phyloP scores from a whole-genome alignment of 2,113 vertebrate genomes.

The Semnornis frantzii region DNA sequence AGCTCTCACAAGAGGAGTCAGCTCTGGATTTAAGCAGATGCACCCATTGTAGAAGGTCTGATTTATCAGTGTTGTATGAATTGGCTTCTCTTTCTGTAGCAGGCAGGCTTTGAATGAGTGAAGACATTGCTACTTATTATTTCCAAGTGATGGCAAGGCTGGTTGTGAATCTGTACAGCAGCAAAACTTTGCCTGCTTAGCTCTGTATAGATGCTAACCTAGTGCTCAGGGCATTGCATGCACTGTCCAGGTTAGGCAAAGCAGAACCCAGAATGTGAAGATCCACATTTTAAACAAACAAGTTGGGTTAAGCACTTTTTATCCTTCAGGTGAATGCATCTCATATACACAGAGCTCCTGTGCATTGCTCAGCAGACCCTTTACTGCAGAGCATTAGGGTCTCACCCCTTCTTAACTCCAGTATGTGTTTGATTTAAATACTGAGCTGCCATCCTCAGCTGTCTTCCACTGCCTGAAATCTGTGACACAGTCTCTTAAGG shows the following conservation, averaged over 20 bases:
- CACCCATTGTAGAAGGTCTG: neutral
- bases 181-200: neutral
- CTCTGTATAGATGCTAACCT: fast-evolving
- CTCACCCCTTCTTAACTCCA: neutral
- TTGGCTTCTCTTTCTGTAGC: neutral
- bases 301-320: neutral
- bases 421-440: neutral
- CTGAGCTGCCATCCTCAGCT: neutral
- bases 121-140: neutral
- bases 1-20: neutral
- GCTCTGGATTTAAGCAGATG: neutral
- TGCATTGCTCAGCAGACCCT: neutral
- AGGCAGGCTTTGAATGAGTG: neutral
- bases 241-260: neutral
- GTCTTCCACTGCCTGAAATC: neutral
- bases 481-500: neutral
- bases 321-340: neutral
- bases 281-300: fast-evolving
- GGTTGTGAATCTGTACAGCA: neutral
- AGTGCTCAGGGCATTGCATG: neutral
- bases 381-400: neutral
- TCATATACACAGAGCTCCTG: neutral
- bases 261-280: neutral
- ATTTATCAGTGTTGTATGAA: neutral
- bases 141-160: neutral